Evolutionary conservation across 2,797 vertebrate species (phyloP).

Genomic region (Pipistrellus kuhlii): DNA sequence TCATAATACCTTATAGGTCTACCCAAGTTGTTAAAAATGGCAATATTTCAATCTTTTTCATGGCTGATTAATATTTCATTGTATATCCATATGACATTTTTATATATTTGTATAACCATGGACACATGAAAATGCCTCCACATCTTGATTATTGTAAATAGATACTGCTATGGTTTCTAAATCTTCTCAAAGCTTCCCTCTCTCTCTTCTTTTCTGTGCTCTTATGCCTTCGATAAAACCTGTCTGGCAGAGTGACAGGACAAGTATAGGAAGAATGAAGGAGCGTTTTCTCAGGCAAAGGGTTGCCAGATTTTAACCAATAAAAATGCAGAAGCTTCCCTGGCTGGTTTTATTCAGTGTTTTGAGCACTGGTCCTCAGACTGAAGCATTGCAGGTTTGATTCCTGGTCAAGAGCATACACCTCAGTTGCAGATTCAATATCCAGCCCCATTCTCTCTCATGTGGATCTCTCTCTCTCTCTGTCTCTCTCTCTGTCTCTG

Average conservation of each 20-base stretch:
- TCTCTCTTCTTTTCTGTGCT: background rate
- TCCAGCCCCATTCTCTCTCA: no score
- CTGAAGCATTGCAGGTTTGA: no score
- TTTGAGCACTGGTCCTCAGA: no score
- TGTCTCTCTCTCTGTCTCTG: no score
- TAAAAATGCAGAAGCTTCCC: background rate
- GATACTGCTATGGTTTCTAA: background rate
- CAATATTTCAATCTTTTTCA: background rate
- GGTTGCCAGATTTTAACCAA: slow-evolving; percentile 2
- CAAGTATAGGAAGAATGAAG: background rate
- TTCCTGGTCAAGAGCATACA: no score
- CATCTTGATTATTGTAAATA: background rate
- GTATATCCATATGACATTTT: background rate
- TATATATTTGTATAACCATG: background rate
- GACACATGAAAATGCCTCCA: background rate
- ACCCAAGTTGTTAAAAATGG: background rate
- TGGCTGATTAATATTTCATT: background rate
- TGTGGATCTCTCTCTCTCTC: no score
- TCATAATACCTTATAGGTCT: background rate
- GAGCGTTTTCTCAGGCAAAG: background rate
- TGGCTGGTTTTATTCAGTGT: no score
- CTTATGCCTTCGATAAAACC: background rate
- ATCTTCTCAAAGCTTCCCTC: background rate
- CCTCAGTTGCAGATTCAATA: no score
- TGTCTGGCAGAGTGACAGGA: background rate